phyloP scores from a whole-genome alignment of 2,113 vertebrate species.

The Anhinga rufa region DNA sequence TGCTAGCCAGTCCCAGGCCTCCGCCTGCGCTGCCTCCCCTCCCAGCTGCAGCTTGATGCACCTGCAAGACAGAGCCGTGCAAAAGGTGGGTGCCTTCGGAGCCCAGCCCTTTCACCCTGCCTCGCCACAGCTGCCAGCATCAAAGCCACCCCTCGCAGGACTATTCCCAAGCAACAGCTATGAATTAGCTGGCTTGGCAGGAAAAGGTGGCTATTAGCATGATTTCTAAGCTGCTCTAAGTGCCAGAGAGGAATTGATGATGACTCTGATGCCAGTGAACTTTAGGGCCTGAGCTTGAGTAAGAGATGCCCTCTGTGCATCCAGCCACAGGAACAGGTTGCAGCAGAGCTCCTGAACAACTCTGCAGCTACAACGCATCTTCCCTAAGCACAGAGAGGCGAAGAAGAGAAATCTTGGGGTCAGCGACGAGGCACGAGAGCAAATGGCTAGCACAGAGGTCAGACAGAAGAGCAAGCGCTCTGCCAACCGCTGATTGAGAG shows the following conservation, averaged over 20 bases:
- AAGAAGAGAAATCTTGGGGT: not conserved
- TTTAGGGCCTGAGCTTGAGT: not conserved
- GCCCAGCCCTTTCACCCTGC: not conserved
- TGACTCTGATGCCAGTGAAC: not conserved
- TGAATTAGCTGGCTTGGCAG: not conserved
- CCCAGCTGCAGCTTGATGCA: constrained; percentile 91
- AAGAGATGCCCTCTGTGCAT: not conserved
- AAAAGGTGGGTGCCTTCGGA: not conserved
- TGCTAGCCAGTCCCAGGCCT: constrained; percentile 94
- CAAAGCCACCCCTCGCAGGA: too few species aligned
- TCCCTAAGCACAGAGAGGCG: fast-evolving
- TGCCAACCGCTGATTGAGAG: not conserved
- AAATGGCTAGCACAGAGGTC: not conserved
- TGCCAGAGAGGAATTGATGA: not conserved
- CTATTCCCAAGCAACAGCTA: not conserved
- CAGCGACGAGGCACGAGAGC: not conserved
- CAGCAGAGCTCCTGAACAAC: not conserved
- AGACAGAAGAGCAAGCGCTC: not conserved
- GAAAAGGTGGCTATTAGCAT: fast-evolving
- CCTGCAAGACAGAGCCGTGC: constrained; percentile 53
- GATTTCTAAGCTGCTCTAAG: not conserved
- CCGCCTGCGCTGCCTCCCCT: constrained; percentile 82
- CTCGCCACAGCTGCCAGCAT: not conserved
- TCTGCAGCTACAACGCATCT: fast-evolving
- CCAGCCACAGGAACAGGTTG: not conserved